Evolutionary conservation across 1,140 invertebrate species (phyloP), one percentile per base, ranked within the genome.

Genomic region (Lerema accius): DNA sequence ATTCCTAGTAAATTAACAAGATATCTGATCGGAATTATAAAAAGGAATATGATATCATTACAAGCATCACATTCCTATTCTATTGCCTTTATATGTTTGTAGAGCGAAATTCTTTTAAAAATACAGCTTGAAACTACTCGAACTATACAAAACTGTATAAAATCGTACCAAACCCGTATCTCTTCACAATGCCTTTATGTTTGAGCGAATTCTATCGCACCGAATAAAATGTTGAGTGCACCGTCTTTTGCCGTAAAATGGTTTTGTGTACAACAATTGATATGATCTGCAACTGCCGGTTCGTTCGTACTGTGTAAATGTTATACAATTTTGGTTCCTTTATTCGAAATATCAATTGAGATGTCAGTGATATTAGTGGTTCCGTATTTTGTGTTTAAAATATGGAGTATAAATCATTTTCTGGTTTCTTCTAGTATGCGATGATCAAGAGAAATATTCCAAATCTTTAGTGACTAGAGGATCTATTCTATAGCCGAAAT

Each of bases 131-230:
- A 62, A 71, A 49, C 64, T 61, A 65, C 51, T 62, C n/a, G 43
- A 32, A 62, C 61, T 40, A 37, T 63, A 53, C 37, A 58, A 60
- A 45, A 43, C 40, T 51, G 32, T 49, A 55, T 45, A 39, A 62
- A 42, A 61, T 40, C 7, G 26, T 26, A 61, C 19, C 23, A 32
- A 40, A 26, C 32, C 51, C 51, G 58, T 69, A 56, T 72, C 35
- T 60, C 28, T 23, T 53, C 39, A 61, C 69, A 72, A 71, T 66
- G 53, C 66, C 48, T 65, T 74, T 61, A 62, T 67, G 67, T 79
- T 69, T 71, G 65, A 72, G 63, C 69, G 67, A 76, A 76, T 69
- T 74, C 63, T 66, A 78, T 79, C 61, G 73, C 66, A 71, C 49
- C 48, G 67, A 63, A 68, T 69, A 72, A 37, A 79, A 74, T 76